Conservation (phyloP, 2,888 invertebrate genomes). For the Platerodrilus igneus region DNA sequence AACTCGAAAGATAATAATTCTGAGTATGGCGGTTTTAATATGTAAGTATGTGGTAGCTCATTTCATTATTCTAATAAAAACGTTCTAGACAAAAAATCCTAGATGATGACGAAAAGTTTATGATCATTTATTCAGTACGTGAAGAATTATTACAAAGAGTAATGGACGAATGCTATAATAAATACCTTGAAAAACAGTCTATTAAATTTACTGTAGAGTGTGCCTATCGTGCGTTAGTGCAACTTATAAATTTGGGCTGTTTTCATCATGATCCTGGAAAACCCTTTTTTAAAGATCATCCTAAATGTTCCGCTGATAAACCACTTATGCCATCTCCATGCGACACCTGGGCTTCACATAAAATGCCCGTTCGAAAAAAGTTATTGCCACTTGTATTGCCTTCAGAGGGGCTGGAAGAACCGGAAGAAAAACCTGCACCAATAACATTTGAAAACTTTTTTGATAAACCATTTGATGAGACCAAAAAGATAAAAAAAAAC, state of each 20-base stretch:
- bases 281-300: constrained; percentile 42
- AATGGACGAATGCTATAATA: constrained; percentile 40
- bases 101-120: constrained; percentile 49
- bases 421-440: no score
- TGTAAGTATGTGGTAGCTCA: no score
- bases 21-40: no score
- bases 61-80: no score
- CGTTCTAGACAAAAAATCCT: constrained; percentile 42
- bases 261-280: constrained; percentile 52
- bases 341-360: constrained; percentile 15
- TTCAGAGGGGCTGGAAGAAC: neutral
- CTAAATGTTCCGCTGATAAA: constrained; percentile 12
- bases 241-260: constrained; percentile 49
- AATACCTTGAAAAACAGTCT: constrained; percentile 48
- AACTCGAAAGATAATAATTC: no score
- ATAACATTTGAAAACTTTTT: neutral
- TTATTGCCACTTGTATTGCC: neutral
- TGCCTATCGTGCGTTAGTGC: constrained; percentile 48
- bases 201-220: constrained; percentile 47
- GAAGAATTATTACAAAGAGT: constrained; percentile 49
- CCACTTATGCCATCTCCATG: constrained; percentile 12
- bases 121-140: constrained; percentile 47
- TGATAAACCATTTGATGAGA: neutral
- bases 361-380: constrained; percentile 9
- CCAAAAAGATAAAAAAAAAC: neutral